Percentiles rank a stretch among this genome's conserved stretches.
These are phyloP conservation scores for Morinoia aosen DNA, from an alignment of 2,888 invertebrate species.

Conservation along the genomic window DNA sequence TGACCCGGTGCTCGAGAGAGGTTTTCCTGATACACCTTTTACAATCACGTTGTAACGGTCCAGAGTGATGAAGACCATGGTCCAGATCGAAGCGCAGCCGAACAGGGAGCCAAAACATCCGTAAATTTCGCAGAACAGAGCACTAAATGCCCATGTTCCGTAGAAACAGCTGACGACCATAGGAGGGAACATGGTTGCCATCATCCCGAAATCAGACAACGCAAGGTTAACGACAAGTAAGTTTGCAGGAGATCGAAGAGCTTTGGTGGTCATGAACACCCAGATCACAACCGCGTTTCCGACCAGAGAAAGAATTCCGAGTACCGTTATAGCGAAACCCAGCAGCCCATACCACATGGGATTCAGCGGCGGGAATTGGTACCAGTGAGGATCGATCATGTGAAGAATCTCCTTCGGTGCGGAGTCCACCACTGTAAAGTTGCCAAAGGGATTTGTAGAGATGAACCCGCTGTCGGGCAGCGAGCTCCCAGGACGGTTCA, in stretches of 20 bases:
- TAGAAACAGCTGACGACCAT: constrained; percentile 72
- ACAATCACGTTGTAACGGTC: constrained; percentile 73
- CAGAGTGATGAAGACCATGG: constrained; percentile 72
- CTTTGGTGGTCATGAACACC: constrained; percentile 70
- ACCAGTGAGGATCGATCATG: constrained; percentile 69
- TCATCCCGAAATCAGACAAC: constrained; percentile 70
- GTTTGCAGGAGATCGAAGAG: constrained; percentile 71
- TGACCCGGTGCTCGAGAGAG: constrained; percentile 68
- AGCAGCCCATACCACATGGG: constrained; percentile 68
- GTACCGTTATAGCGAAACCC: constrained; percentile 62
- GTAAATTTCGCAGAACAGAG: constrained; percentile 71
- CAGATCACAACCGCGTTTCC: constrained; percentile 67
- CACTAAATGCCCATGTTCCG: constrained; percentile 71
- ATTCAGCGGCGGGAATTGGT: constrained; percentile 69
- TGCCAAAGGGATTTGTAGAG: constrained; percentile 64
- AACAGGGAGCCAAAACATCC: constrained; percentile 72
- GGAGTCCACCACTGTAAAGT: constrained; percentile 63
- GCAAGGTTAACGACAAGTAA: constrained; percentile 71
- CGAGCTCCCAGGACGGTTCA: constrained; percentile 56
- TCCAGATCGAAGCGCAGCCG: constrained; percentile 73
- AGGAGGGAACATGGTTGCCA: constrained; percentile 69
- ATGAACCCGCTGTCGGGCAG: constrained; percentile 44
- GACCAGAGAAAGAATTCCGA: constrained; percentile 65
- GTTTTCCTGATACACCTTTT: constrained; percentile 68
- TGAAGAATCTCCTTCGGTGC: constrained; percentile 68